phyloP scores from a whole-genome alignment of 2,797 vertebrate genomes.

The Corythornis leucogaster region DNA sequence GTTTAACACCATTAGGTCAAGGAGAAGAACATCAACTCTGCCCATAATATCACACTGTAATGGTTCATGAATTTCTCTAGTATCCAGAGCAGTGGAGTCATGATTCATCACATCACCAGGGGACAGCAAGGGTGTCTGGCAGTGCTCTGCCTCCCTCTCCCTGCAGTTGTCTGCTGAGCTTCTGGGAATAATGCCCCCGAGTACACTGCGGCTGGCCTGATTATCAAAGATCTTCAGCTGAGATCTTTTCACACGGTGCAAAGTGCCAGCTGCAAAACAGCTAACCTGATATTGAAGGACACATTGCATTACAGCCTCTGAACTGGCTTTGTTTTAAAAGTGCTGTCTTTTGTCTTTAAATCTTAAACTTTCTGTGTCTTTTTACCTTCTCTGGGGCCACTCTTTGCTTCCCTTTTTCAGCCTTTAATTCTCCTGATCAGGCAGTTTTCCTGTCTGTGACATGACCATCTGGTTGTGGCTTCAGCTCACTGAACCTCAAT shows the following conservation, averaged over 20 bases:
- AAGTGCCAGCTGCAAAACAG: slow-evolving; percentile 36
- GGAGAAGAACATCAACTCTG: not conserved
- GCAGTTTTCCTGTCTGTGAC: not conserved
- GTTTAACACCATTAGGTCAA: not conserved
- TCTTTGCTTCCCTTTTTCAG: not conserved
- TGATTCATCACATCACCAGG: not conserved
- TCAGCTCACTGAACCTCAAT: not conserved
- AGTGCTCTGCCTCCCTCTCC: not conserved
- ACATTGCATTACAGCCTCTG: slow-evolving; percentile 13
- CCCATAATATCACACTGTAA: not conserved
- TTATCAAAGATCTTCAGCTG: slow-evolving; percentile 37
- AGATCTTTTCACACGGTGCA: slow-evolving; percentile 61
- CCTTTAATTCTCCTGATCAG: not conserved
- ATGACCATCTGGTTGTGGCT: not conserved
- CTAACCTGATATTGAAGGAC: slow-evolving; percentile 54
- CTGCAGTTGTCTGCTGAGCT: not conserved
- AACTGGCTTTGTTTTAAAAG: slow-evolving; percentile 48
- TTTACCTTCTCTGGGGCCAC: not conserved
- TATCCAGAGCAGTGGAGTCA: rapidly evolving
- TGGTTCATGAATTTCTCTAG: slow-evolving; percentile 7
- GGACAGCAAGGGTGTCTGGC: not conserved
- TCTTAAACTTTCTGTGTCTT: not conserved
- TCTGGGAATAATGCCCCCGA: not conserved
- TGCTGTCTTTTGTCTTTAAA: slow-evolving; percentile 17
- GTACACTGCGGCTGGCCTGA: rapidly evolving